phyloP scores from a whole-genome alignment of 2,797 vertebrate genomes.

The Mormyrops attenuatus region DNA sequence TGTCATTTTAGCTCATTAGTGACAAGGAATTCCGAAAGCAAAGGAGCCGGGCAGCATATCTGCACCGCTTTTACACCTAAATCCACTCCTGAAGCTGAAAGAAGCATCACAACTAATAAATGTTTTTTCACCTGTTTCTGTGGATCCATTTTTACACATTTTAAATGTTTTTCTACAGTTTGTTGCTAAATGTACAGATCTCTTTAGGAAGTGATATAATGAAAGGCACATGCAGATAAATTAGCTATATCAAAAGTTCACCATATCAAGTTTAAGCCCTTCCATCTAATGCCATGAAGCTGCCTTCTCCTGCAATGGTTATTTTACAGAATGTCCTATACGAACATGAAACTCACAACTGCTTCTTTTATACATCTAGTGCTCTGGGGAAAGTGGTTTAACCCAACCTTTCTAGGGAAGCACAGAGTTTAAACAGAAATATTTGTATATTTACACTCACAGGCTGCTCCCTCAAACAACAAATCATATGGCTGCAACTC shows the following conservation, averaged over 20 bases:
- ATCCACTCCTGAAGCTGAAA: not conserved
- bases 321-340: not conserved
- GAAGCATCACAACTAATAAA: not conserved
- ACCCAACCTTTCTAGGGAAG: not conserved
- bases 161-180: not conserved
- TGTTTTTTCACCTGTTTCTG: not conserved
- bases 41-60: conserved; percentile 66
- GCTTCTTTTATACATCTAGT: not conserved
- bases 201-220: not conserved
- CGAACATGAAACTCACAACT: not conserved
- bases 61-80: conserved; percentile 59
- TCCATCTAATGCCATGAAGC: not conserved
- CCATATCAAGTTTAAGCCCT: not conserved
- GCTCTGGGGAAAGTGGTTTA: not conserved
- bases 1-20: conserved; percentile 53
- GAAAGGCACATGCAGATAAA: not conserved
- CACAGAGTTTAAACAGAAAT: not conserved
- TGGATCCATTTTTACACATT: not conserved
- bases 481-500: not conserved
- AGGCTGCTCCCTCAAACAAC: not conserved
- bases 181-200: not conserved
- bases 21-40: conserved; percentile 66
- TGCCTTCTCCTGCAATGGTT: not conserved
- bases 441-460: not conserved
- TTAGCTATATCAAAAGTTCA: not conserved